These are phyloP conservation scores for Lutjanus argentimaculatus DNA, from an alignment of 2,797 vertebrate species.

Conservation along the genomic window DNA sequence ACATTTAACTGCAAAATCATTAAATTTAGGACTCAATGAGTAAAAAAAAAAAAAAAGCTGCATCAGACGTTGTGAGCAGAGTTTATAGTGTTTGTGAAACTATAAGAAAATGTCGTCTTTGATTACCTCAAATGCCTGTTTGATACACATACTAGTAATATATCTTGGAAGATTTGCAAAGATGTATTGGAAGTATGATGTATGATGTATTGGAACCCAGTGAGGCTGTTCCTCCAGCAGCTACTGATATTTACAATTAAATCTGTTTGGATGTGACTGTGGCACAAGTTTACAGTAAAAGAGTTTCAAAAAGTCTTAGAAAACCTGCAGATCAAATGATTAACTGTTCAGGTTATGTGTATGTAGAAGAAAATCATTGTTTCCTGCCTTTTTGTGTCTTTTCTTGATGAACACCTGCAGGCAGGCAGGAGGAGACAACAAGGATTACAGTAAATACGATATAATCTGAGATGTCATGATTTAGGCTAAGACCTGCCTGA, in stretches of 20 bases:
- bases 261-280: not conserved
- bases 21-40: not conserved
- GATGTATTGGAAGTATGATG: no score
- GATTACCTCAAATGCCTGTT: not conserved
- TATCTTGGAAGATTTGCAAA: not conserved
- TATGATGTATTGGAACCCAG: not conserved
- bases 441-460: not conserved
- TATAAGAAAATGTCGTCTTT: not conserved
- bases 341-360: not conserved
- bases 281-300: not conserved
- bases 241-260: conserved; percentile 8
- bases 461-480: not conserved
- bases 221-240: not conserved
- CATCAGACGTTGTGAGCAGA: not conserved
- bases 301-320: not conserved
- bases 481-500: not conserved
- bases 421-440: not conserved
- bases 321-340: not conserved
- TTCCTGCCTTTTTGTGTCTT: not conserved
- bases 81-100: not conserved
- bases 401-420: not conserved
- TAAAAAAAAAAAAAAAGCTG: conserved; percentile 11
- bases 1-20: not conserved
- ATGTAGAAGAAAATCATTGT: not conserved
- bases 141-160: not conserved